These are phyloP conservation scores for Istiophorus platypterus DNA, from an alignment of 2,113 vertebrate species.

Conservation along the genomic window DNA sequence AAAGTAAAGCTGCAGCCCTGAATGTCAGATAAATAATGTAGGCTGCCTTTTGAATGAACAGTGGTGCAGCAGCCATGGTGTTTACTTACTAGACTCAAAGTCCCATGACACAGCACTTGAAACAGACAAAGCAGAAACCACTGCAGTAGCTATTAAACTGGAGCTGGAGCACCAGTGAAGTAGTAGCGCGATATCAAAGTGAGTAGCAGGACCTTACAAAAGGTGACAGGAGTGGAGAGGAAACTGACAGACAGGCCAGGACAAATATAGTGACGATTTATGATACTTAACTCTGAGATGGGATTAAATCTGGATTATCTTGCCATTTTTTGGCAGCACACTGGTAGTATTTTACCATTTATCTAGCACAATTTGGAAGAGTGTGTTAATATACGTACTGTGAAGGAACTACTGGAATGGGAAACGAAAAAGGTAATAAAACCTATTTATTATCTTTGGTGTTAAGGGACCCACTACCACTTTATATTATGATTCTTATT, in stretches of 20 bases:
- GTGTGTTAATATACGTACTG: background rate
- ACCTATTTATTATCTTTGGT: background rate
- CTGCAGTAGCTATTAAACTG: background rate
- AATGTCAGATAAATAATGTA: background rate
- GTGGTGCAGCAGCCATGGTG: too few species aligned
- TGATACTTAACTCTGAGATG: background rate
- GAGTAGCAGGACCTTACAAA: conserved; percentile 17
- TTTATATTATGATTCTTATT: background rate
- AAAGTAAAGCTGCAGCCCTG: background rate
- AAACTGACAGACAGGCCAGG: background rate
- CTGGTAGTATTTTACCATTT: background rate
- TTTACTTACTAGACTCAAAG: too few species aligned
- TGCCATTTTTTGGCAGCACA: background rate
- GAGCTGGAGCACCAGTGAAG: too few species aligned
- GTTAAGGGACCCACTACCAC: background rate
- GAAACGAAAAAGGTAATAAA: conserved; percentile 1
- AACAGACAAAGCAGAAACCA: background rate
- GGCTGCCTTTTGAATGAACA: background rate
- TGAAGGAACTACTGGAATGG: background rate
- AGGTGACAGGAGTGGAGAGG: background rate
- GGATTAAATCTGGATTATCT: conserved; percentile 19
- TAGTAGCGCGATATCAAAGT: background rate
- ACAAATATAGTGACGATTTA: background rate
- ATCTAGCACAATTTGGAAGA: background rate
- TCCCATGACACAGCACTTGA: too few species aligned